Evolutionary conservation across 2,888 invertebrate genomes (phyloP), one percentile per base, ranked within the genome.

Genomic region (Epistrophe grossulariae): DNA sequence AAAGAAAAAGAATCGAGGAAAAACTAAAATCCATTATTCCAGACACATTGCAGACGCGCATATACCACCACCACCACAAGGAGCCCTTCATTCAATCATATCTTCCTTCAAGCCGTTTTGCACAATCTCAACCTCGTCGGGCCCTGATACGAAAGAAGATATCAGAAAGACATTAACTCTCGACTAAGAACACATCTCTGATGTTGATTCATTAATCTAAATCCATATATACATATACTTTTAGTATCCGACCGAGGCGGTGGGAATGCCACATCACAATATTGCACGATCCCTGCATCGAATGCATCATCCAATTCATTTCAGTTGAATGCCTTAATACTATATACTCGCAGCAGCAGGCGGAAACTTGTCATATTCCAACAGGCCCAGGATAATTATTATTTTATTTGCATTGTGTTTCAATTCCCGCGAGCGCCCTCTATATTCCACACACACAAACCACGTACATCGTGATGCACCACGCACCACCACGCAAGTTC

Each of bases 81-180:
- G 72, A 81, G 83, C 72, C 79, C 83, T 81, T 81, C 72, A 68
- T 77, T 62, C 74, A 68, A 38, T 40, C 43, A 59, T 55, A 38
- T 15, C 24, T 31, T 62, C 52, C 17, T 50, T 38, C 55, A 35
- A 71, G 55, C 4, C 55, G 28, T 40, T 55, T 50, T 48, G 35
- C 45, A 38, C 66, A 17, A 15, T 2, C 6, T 24, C n/a, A 19
- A 11, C 31, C 45, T 64, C 68, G 71, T 31, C 59, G 15, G 2
- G 40, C 55, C 28, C 31, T 55, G 40, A 78, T 82, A 79, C 68
- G 9, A 79, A 79, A 79, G 72, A 79, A 87, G 87, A 87, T 87
- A 87, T 87, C 87, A 87, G 87, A 87, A 87, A 87, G 87, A 68
- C 87, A 87, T 87, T 87, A 87, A 87, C 87, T 87, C 83, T 87